Base-by-base conservation (phyloP, 2,113 vertebrate genomes). In the Seriola quinqueradiata region DNA sequence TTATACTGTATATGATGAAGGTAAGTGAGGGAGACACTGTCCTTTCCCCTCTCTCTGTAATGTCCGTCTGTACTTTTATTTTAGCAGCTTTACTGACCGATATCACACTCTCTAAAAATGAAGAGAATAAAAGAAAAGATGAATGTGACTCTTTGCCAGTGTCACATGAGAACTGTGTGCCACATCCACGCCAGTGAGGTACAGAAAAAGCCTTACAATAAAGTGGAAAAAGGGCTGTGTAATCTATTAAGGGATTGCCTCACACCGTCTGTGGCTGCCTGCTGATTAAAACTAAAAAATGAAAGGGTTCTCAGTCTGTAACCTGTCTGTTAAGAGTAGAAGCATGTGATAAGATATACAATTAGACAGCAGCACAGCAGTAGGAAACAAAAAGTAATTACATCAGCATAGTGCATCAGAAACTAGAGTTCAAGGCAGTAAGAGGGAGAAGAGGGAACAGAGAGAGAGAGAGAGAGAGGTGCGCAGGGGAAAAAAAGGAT, bases 401-500 rank as follows among this genome's bases (percentile, higher is more conserved):
- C 50, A 75, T 67, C 59, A 55, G n/a, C 0, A 4, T 4, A 60
- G 83, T 52, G 34, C 42, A 8, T 87, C 54, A 66, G 63, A 34
- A 83, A 73, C 64, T 48, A 59, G 50, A 42, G 36, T 77, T 59
- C 5, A n/a, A 89, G 77, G 61, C 59, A 60, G 77, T 28, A 61
- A 77, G 58, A 75, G 78, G 54, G 68, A 67, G 48, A 50, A 11
- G 52, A 61, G 58, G 65, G 60, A 66, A 59, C 55, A 74, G 40
- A 42, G 40, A 42, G 40, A 40, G 40, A 42, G 40, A 42, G 40
- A 40, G 58, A 36, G 81, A 42, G 79, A 78, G 79, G 77, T 82
- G 77, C 64, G 42, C 19, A 64, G 81, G 87, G 70, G 68, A 12
- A 6, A 70, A 82, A 73, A 86, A 86, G 82, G 92, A 92, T 85